Base-by-base conservation (phyloP, 2,797 vertebrate species). In the Dromococcyx pavoninus region DNA sequence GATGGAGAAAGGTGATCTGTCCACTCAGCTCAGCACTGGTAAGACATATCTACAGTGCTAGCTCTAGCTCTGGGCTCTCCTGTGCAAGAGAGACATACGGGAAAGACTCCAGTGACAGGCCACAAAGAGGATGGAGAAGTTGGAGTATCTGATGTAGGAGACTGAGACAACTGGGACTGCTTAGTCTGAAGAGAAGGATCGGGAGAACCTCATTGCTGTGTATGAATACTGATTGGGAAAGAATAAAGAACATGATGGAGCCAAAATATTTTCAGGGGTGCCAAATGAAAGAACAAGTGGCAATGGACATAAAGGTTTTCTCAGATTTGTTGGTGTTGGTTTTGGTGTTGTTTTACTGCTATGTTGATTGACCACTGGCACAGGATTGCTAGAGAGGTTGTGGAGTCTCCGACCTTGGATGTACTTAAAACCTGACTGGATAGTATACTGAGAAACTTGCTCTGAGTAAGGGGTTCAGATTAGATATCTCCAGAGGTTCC, bases 1-100 rank as follows among this genome's bases (percentile, higher is more conserved):
- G 32, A 56, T 18, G 0, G 1, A 66, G 32, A 30, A 19, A 60
- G 12, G 19, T 1, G 3, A 41, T 62, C 10, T 8, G 79, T 76
- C 17, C 15, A 41, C 39, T 82, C 35, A 69, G 22, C 46, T 87
- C 21, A 32, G 22, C 30, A 28, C 16, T 80, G 22, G 2, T 82
- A 32, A 74, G 51, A 66, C 1, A 0, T 48, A 19, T 30, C 24
- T 61, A 44, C 16, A 16, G 17, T 35, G 35, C 51, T 71, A 50
- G 11, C 6, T 67, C 22, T 48, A 80, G 0, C 5, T 72, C 27
- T 71, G 28, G 13, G 10, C 9, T 77, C 16, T 60, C 10, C 33
- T 48, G 30, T 17, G 10, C 16, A 54, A 73, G n/a, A 44, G 19
- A 23, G 28, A 35, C 10, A n/a, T 44, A 25, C 3, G 43, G 8